These are phyloP conservation scores for Ascidia mentula DNA, from an alignment of 23 tunicate species.

Conservation along the genomic window DNA sequence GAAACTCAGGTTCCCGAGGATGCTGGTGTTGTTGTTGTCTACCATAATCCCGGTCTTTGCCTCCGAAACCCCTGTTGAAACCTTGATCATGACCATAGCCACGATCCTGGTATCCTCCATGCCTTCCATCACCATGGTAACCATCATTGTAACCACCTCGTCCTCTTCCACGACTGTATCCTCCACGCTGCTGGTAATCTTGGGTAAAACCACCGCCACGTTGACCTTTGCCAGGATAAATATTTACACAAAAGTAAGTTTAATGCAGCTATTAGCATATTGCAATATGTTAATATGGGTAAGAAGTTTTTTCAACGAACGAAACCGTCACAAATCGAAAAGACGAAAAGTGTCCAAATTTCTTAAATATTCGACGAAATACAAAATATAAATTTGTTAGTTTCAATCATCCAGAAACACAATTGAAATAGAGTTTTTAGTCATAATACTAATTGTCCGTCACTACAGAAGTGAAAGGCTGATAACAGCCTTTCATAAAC, in stretches of 20 bases:
- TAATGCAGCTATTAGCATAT: too few species aligned
- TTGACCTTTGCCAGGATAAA: background rate
- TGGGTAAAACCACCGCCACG: background rate
- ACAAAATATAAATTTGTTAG: too few species aligned
- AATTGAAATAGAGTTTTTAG: too few species aligned
- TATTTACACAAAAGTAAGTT: too few species aligned
- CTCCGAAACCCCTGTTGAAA: background rate
- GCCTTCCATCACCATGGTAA: slow-evolving; percentile 52
- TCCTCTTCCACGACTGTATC: slow-evolving; percentile 33
- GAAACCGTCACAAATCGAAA: too few species aligned
- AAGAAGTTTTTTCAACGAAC: too few species aligned
- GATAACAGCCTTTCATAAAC: background rate
- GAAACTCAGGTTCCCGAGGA: slow-evolving; percentile 30
- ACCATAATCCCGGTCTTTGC: slow-evolving; percentile 12
- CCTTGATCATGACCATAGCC: slow-evolving; percentile 45
- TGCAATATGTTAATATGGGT: too few species aligned
- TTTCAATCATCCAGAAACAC: too few species aligned
- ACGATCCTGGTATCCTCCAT: slow-evolving; percentile 34
- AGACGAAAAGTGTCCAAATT: too few species aligned
- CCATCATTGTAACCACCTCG: slow-evolving; percentile 68
- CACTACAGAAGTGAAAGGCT: background rate
- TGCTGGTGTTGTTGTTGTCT: slow-evolving; percentile 40
- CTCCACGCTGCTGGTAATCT: slow-evolving; percentile 16
- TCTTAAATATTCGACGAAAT: too few species aligned
- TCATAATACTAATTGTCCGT: slow-evolving; percentile 13